phyloP scores from a whole-genome alignment of 1,140 invertebrate species.

The Bombus soroeensis region DNA sequence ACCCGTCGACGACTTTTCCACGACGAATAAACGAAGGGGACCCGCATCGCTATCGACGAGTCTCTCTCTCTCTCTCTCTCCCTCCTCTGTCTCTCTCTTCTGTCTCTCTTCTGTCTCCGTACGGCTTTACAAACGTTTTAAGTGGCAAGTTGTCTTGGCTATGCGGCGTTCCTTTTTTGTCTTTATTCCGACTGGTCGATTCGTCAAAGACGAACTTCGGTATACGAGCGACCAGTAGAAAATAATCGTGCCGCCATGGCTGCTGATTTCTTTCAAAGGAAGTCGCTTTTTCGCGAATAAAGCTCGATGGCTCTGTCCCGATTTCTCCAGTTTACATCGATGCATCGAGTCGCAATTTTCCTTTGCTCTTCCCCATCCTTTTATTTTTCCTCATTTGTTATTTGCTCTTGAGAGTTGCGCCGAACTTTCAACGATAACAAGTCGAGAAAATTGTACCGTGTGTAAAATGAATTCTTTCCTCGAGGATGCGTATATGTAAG shows the following conservation, averaged over 20 bases:
- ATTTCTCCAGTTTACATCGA: slow-evolving; percentile 4
- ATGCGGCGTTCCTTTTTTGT: neutral
- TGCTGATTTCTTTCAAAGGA: slow-evolving; percentile 39
- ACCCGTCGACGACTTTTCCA: slow-evolving; percentile 69
- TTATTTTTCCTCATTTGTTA: neutral
- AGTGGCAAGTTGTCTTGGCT: slow-evolving; percentile 76
- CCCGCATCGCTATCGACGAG: slow-evolving; percentile 48
- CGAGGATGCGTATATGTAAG: neutral
- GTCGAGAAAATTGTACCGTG: neutral
- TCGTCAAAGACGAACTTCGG: slow-evolving; percentile 73
- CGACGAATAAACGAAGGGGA: slow-evolving; percentile 72
- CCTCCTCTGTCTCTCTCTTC: neutral
- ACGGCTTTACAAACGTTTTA: slow-evolving; percentile 70
- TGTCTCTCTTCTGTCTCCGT: slow-evolving; percentile 46
- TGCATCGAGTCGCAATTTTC: neutral
- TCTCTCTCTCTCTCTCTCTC: slow-evolving; percentile 38
- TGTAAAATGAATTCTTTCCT: neutral
- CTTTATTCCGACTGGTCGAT: slow-evolving; percentile 61
- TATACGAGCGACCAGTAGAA: slow-evolving; percentile 33
- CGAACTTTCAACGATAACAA: neutral
- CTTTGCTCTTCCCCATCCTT: neutral
- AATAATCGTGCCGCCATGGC: slow-evolving; percentile 43
- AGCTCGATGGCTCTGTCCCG: neutral
- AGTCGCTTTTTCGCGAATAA: slow-evolving; percentile 23
- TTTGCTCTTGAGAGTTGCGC: neutral